These are phyloP conservation scores for Oopsacas minuta DNA, from an alignment of 37 sponge, comb jelly and placozoan genomes.

Conservation along the genomic window DNA sequence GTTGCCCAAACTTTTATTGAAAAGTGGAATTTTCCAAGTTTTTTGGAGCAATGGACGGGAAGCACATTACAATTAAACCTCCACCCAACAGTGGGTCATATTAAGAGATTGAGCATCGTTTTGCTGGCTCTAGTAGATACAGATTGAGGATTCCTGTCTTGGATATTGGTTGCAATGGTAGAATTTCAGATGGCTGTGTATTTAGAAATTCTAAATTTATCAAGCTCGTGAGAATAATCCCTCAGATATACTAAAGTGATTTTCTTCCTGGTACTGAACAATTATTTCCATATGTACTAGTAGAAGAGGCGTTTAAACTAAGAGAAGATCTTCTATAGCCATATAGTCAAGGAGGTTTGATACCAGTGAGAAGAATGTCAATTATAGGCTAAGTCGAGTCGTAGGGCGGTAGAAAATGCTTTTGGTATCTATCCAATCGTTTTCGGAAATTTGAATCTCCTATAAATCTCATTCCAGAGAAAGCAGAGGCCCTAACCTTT, in stretches of 20 bases:
- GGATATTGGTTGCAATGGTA: conserved; percentile 29
- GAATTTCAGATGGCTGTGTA: conserved; percentile 26
- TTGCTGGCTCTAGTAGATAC: conserved; percentile 26
- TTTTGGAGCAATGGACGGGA: too few relatives aligned
- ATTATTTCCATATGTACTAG: conserved; percentile 16
- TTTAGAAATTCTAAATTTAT: background rate
- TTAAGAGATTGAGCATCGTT: too few relatives aligned
- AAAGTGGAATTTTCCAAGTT: too few relatives aligned
- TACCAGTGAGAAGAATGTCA: conserved; percentile 11
- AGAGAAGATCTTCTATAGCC: conserved; percentile 18
- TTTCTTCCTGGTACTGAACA: background rate
- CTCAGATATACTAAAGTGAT: conserved; percentile 19
- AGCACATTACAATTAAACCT: too few relatives aligned
- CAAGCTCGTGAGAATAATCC: conserved; percentile 20
- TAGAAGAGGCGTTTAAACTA: conserved; percentile 35
- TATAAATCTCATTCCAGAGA: background rate
- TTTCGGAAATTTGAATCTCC: conserved; percentile 18
- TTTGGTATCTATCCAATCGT: conserved; percentile 31
- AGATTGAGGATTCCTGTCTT: conserved; percentile 21
- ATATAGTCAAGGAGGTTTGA: conserved; percentile 8
- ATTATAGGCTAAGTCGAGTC: conserved; percentile 32
- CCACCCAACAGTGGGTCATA: too few relatives aligned
- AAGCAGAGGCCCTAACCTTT: background rate
- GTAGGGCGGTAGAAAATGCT: conserved; percentile 31
- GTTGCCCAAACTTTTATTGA: too few relatives aligned